Conservation (phyloP, 2,113 vertebrate genomes). For the Toxostoma redivivum region DNA sequence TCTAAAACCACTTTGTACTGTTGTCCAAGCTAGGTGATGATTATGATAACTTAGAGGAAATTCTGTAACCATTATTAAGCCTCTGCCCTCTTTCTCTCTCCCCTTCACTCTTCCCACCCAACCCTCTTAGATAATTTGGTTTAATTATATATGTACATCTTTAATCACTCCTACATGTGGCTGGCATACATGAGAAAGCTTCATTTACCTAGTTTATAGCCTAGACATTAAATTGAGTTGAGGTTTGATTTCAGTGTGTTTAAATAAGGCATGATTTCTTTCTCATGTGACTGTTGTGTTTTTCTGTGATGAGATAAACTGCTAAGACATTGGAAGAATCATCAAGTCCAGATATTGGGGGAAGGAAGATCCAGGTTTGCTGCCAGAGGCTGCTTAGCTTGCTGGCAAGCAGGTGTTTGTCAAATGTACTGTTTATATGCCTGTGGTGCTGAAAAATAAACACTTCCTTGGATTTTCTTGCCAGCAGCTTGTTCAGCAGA, state of each 20-base stretch:
- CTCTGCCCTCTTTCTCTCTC: neutral
- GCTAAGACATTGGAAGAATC: neutral
- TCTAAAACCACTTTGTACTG: neutral
- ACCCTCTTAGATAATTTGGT: neutral
- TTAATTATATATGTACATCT: neutral
- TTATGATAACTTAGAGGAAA: neutral
- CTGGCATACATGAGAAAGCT: neutral
- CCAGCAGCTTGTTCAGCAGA: neutral
- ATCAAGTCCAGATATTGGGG: neutral
- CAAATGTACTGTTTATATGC: fast-evolving
- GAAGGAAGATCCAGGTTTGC: neutral
- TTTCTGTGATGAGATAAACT: neutral
- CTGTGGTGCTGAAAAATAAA: neutral
- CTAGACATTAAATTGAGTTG: neutral
- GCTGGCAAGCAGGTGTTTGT: neutral
- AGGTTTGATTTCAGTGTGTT: neutral
- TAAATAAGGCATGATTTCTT: neutral
- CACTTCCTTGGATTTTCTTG: neutral
- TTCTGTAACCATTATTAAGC: neutral
- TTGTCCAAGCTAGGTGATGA: neutral
- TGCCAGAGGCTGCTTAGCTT: neutral
- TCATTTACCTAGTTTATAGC: neutral
- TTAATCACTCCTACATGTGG: neutral
- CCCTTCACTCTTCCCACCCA: neutral
- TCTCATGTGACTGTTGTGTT: neutral